These are phyloP conservation scores for Odocoileus virginianus DNA, from an alignment of 2,113 vertebrate species.

Conservation along the genomic window DNA sequence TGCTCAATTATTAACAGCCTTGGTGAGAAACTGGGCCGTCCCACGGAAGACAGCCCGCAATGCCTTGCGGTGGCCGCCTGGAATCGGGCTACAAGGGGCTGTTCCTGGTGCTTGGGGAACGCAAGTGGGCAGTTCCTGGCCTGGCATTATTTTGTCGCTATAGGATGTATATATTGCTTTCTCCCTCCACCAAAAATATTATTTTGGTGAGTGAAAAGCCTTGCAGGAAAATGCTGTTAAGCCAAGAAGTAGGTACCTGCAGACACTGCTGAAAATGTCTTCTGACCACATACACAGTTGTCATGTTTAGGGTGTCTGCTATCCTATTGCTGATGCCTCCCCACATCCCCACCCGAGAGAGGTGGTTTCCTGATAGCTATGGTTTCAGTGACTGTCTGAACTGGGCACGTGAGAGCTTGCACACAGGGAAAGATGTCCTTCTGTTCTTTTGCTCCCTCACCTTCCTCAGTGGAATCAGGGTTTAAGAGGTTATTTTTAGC, in stretches of 20 bases:
- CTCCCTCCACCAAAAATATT: not conserved
- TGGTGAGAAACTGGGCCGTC: not conserved
- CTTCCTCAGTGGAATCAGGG: constrained; percentile 38
- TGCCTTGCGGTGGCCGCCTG: not conserved
- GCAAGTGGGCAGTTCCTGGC: not conserved
- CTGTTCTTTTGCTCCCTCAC: constrained; percentile 29
- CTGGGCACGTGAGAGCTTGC: not conserved
- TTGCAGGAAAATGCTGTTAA: not conserved
- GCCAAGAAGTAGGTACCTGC: not conserved
- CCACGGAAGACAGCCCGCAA: not conserved
- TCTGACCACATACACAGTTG: not conserved
- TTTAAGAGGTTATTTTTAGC: constrained; percentile 63
- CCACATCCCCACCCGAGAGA: not conserved
- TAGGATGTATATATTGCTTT: not conserved
- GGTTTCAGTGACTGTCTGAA: not conserved
- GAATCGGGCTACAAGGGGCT: not conserved
- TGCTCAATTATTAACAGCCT: not conserved
- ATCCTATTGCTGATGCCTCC: not conserved
- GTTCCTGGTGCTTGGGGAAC: not conserved
- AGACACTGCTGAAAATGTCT: not conserved
- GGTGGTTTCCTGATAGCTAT: not conserved
- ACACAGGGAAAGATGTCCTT: constrained; percentile 12
- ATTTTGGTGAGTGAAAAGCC: not conserved
- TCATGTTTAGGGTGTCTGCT: not conserved
- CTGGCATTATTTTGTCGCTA: not conserved